Base-by-base conservation (phyloP, 2,888 invertebrate genomes). In the Caenorhabditis parvicauda region DNA sequence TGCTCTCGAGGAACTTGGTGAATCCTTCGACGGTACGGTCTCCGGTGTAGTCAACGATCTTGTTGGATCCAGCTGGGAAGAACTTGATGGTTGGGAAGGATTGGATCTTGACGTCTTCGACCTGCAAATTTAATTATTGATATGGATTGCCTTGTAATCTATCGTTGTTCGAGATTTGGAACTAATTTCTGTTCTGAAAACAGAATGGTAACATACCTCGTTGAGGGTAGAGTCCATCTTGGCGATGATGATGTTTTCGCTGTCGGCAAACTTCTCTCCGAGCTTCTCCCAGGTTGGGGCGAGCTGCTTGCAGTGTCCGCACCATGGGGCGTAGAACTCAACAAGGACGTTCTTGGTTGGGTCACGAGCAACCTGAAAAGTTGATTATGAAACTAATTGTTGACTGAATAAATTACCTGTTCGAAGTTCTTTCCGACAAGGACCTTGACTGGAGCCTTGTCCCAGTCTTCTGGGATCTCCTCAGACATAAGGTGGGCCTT, bases 161-260 rank as follows among this genome's bases (percentile, higher is more conserved):
- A n/a, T 32, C n/a, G n/a, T 12, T n/a, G 9, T n/a, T n/a, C n/a
- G n/a, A 14, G 9, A 41, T 41, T 9, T 14, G 14, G 14, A n/a
- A 41, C 9, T 12, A 41, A 17, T 17, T 12, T 41, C n/a, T 32
- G 12, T 7, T 9, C 7, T 2, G 2, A 12, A 44, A 6, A 14
- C 6, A 6, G 3, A 12, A 1, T 37, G 12, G 37, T 24, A 25
- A 2, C 24, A 57, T 57, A 98, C 85, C 86, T 99, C 98, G 84
- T 99, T 99, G 82, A 88, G 90, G 54, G 98, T 98, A 64, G 96
- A 89, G 85, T 99, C 98, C 87, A 99, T 95, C 86, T 99, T 98
- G 78, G 96, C 95, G 82, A 99, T 89, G 48, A 98, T 87, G 63
- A 96, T 86, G 67, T 88, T 88, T 74, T 88, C 81, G 66, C 81